Evolutionary conservation across 2,797 vertebrate species (phyloP).

Genomic region (Protosalanx chinensis): DNA sequence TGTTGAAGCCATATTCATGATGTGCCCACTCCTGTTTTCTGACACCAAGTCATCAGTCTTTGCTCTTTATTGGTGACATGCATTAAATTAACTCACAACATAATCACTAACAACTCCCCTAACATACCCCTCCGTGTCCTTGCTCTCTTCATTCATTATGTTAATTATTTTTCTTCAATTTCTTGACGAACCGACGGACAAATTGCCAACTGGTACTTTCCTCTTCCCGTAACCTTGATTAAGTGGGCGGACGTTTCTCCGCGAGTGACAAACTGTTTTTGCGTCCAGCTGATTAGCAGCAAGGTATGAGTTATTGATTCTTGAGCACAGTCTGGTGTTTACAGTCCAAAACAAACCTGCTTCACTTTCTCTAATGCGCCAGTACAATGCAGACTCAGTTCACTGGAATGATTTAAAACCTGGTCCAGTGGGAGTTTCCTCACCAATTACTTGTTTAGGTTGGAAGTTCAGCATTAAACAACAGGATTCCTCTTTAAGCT

Average conservation of each 20-base stretch:
- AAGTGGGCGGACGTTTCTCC: conserved; percentile 76
- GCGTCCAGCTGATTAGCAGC: conserved; percentile 67
- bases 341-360: conserved; percentile 39
- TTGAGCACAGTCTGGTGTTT: conserved; percentile 42
- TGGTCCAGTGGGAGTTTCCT: too few species aligned
- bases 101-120: conserved; percentile 57
- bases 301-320: conserved; percentile 77
- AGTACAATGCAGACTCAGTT: conserved; percentile 15
- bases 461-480: too few species aligned
- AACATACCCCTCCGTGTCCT: conserved; percentile 68
- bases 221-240: conserved; percentile 69
- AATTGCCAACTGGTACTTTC: conserved; percentile 60
- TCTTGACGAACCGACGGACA: conserved; percentile 62
- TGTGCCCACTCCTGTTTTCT: too few species aligned
- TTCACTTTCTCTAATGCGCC: conserved; percentile 52
- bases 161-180: conserved; percentile 71
- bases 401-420: background rate
- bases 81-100: conserved; percentile 37
- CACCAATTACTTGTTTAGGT: too few species aligned
- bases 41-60: too few species aligned
- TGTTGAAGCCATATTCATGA: too few species aligned
- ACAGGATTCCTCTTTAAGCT: too few species aligned
- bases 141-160: conserved; percentile 71
- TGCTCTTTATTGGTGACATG: too few species aligned
- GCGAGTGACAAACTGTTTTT: conserved; percentile 68